These are phyloP conservation scores for Chlorops oryzae DNA, from an alignment of 1,140 invertebrate species.

Conservation along the genomic window DNA sequence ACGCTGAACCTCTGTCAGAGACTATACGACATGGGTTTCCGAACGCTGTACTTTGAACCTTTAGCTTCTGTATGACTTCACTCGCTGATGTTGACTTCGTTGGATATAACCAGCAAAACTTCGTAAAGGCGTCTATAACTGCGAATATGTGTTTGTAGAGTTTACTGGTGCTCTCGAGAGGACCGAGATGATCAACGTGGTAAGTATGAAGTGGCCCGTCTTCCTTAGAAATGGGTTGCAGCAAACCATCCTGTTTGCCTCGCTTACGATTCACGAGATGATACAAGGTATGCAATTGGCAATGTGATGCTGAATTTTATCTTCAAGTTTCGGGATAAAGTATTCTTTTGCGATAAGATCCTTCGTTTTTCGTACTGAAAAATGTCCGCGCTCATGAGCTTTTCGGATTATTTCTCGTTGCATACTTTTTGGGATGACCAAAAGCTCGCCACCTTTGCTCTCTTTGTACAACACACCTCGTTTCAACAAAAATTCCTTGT, in stretches of 20 bases:
- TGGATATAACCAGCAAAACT: slow-evolving; percentile 45
- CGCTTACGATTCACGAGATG: slow-evolving; percentile 23
- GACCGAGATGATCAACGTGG: slow-evolving; percentile 27
- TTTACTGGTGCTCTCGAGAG: slow-evolving; percentile 35
- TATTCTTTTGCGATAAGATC: slow-evolving; percentile 42
- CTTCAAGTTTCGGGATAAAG: slow-evolving; percentile 37
- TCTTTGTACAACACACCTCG: slow-evolving; percentile 27
- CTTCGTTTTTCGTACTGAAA: slow-evolving; percentile 41
- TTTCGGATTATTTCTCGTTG: slow-evolving; percentile 30
- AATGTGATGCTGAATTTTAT: slow-evolving; percentile 35
- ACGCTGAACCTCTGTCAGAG: slow-evolving; percentile 16
- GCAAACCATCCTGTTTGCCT: slow-evolving; percentile 36
- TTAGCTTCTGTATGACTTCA: slow-evolving; percentile 31
- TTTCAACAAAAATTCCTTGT: slow-evolving; percentile 17
- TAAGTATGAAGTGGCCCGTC: slow-evolving; percentile 17
- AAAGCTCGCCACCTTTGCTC: slow-evolving; percentile 15
- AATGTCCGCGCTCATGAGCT: slow-evolving; percentile 41
- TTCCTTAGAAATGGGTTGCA: slow-evolving; percentile 8
- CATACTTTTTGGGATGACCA: slow-evolving; percentile 33
- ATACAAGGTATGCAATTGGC: slow-evolving; percentile 39
- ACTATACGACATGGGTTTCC: slow-evolving; percentile 21
- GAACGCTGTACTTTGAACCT: slow-evolving; percentile 23
- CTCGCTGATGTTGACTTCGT: slow-evolving; percentile 30
- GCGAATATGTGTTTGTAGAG: slow-evolving; percentile 44
- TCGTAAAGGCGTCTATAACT: slow-evolving; percentile 44